Evolutionary conservation across 2,888 invertebrate genomes (phyloP).

Genomic region (Odontocerum albicorne): DNA sequence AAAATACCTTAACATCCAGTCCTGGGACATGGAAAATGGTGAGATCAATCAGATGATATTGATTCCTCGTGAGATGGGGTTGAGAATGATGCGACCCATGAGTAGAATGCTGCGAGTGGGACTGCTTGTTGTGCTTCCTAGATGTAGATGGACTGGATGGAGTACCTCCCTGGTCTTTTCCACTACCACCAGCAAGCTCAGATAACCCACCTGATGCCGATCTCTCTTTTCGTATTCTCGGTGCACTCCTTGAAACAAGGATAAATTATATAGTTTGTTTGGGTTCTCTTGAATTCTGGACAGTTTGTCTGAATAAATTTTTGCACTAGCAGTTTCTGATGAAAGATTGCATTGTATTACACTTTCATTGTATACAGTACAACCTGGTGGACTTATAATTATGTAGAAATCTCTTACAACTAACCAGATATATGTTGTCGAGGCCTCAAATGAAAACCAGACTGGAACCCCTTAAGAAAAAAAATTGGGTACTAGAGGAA

Average conservation of each 20-base stretch:
- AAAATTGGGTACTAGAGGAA: too few relatives aligned
- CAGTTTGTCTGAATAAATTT: too few relatives aligned
- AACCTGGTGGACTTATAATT: too few relatives aligned
- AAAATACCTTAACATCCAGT: constrained; percentile 76
- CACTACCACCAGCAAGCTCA: constrained; percentile 46
- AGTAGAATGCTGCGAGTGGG: constrained; percentile 27
- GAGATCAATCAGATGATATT: constrained; percentile 67
- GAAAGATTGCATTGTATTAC: too few relatives aligned
- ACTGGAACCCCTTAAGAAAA: too few relatives aligned
- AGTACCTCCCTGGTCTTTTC: constrained; percentile 36
- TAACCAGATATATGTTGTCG: too few relatives aligned
- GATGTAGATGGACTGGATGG: constrained; percentile 42
- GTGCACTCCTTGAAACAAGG: constrained; percentile 44
- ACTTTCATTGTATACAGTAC: too few relatives aligned
- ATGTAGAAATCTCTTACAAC: too few relatives aligned
- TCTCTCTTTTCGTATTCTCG: constrained; percentile 73
- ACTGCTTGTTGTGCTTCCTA: constrained; percentile 33
- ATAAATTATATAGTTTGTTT: too few relatives aligned
- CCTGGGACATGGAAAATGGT: constrained; percentile 92
- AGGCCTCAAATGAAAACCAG: too few relatives aligned
- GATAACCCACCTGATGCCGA: constrained; percentile 66
- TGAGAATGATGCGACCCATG: constrained; percentile 40
- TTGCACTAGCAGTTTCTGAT: too few relatives aligned
- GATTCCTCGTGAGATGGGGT: constrained; percentile 43
- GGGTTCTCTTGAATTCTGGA: too few relatives aligned